Conservation (phyloP, 2,797 vertebrate genomes). For the Prunella strophiata region DNA sequence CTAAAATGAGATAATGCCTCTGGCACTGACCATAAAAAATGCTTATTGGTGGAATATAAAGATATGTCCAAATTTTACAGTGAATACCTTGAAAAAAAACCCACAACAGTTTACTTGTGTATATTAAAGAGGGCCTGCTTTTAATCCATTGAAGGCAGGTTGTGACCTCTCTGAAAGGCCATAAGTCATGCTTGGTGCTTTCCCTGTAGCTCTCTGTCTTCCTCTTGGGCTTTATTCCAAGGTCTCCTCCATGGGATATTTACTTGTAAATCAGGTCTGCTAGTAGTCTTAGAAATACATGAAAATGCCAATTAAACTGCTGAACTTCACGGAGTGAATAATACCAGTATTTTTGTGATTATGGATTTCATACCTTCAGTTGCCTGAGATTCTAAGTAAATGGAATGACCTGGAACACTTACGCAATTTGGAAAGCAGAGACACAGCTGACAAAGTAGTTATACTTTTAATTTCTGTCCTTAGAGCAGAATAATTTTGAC, state of each 20-base stretch:
- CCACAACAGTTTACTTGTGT: background rate
- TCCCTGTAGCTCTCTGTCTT: background rate
- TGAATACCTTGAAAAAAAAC: fast-evolving
- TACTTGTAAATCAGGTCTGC: background rate
- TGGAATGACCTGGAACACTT: background rate
- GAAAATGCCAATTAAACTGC: background rate
- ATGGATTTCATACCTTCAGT: background rate
- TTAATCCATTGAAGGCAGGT: background rate
- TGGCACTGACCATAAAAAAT: background rate
- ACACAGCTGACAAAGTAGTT: background rate
- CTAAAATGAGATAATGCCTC: background rate
- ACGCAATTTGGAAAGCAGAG: background rate
- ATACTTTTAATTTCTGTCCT: background rate
- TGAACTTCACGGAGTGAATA: background rate
- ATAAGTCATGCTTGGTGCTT: background rate
- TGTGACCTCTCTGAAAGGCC: background rate
- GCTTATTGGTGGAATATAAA: background rate
- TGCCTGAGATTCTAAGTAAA: background rate
- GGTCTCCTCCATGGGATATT: background rate
- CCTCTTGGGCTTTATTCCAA: background rate
- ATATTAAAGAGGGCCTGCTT: background rate
- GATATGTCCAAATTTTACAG: background rate
- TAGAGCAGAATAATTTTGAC: background rate
- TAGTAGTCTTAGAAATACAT: background rate
- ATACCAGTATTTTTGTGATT: background rate